Conservation (phyloP, 1,140 invertebrate species). For the Lucilia cuprina region DNA sequence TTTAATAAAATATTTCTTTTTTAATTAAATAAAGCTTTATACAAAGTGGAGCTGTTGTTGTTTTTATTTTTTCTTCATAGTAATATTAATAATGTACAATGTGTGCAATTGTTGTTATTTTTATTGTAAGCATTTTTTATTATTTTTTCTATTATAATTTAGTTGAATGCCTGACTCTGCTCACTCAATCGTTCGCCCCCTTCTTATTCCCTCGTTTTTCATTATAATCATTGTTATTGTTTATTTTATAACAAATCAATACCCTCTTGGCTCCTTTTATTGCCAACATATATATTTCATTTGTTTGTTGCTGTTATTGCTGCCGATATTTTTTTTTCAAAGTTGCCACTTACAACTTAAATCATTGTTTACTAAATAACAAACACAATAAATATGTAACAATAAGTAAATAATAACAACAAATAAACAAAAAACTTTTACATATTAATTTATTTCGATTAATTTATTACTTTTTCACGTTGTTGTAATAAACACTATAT, state of each 20-base stretch:
- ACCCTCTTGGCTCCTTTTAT: background rate
- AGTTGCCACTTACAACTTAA: background rate
- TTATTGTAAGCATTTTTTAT: background rate
- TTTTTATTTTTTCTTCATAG: background rate
- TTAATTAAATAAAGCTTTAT: conserved; percentile 9
- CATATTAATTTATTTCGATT: too few relatives aligned
- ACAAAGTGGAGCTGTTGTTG: background rate
- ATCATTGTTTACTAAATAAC: background rate
- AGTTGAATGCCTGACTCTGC: background rate
- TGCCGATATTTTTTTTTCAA: background rate
- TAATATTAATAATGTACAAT: background rate
- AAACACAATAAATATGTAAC: background rate
- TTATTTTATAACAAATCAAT: background rate
- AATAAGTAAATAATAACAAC: too few relatives aligned
- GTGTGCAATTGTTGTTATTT: background rate
- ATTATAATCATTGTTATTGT: background rate
- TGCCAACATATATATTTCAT: background rate
- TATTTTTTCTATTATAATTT: background rate
- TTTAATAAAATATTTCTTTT: background rate
- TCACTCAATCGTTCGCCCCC: background rate
- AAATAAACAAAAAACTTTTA: too few relatives aligned
- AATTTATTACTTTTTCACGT: too few relatives aligned
- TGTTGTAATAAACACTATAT: too few relatives aligned
- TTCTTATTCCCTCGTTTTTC: background rate
- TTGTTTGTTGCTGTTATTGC: background rate